phyloP scores from a whole-genome alignment of 2,113 vertebrate species.

The Delphinus delphis region DNA sequence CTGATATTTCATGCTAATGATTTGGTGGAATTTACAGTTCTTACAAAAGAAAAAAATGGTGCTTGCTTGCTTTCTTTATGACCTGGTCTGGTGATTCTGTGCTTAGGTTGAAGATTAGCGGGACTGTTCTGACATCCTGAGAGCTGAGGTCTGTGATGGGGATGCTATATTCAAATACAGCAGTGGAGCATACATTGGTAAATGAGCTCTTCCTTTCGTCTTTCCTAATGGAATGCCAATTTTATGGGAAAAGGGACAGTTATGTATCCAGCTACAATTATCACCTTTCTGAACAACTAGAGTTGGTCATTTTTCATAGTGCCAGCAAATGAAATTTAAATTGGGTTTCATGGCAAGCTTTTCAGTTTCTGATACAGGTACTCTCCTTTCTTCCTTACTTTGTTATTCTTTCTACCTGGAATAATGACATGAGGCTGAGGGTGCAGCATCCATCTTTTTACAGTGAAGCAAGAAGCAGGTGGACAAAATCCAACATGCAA shows the following conservation, averaged over 20 bases:
- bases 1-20: neutral
- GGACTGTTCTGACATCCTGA: neutral
- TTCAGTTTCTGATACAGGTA: neutral
- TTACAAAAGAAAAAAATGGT: neutral
- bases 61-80: neutral
- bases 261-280: neutral
- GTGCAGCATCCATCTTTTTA: neutral
- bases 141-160: neutral
- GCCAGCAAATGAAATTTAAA: neutral
- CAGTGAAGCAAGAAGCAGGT: neutral
- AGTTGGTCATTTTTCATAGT: neutral
- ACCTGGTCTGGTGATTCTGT: neutral
- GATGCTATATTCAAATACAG: neutral
- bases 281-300: neutral
- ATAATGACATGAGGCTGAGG: neutral
- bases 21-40: neutral
- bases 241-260: neutral
- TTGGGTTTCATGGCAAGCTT: neutral
- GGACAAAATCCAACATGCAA: neutral
- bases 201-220: neutral
- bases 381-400: neutral
- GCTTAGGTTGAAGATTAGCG: neutral
- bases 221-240: neutral
- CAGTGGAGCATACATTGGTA: neutral
- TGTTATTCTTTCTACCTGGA: neutral